Evolutionary conservation across 2,113 vertebrate genomes (phyloP).

Genomic region (Thalassarche chlororhynchos): DNA sequence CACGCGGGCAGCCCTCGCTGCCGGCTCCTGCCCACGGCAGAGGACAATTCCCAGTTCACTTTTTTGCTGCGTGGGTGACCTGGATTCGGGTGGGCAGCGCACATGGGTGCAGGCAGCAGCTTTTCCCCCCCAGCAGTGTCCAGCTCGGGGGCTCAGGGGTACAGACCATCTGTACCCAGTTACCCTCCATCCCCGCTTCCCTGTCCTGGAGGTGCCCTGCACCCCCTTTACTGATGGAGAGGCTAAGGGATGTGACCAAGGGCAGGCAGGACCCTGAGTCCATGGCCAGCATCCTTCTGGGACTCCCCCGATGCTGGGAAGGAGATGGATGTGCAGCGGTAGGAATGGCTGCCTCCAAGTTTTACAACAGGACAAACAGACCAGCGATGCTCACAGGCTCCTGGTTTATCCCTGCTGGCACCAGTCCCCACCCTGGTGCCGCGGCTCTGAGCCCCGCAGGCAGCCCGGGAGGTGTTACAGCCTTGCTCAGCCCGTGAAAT

Average conservation of each 20-base stretch:
- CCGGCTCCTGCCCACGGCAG: rapidly evolving
- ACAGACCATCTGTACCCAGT: background rate
- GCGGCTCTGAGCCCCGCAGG: background rate
- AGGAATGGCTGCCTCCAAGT: background rate
- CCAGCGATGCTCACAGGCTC: background rate
- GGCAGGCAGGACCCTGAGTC: background rate
- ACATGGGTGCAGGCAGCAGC: background rate
- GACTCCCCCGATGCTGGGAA: background rate
- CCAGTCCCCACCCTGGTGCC: background rate
- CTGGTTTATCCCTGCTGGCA: background rate
- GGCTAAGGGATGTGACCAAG: background rate
- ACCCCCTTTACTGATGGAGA: background rate
- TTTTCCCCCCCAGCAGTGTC: no score
- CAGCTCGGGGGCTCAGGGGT: background rate
- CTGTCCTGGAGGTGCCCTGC: background rate
- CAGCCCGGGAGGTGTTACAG: background rate
- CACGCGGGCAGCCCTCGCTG: rapidly evolving
- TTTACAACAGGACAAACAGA: background rate
- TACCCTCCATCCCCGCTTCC: background rate
- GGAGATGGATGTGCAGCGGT: background rate
- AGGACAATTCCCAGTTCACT: background rate
- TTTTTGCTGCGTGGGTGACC: background rate
- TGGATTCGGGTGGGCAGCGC: background rate
- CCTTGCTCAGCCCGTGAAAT: background rate
- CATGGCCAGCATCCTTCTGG: background rate